Evolutionary conservation across 2,797 vertebrate genomes (phyloP), one percentile per base, ranked within the genome.

Genomic region (Sebastes nivosus): DNA sequence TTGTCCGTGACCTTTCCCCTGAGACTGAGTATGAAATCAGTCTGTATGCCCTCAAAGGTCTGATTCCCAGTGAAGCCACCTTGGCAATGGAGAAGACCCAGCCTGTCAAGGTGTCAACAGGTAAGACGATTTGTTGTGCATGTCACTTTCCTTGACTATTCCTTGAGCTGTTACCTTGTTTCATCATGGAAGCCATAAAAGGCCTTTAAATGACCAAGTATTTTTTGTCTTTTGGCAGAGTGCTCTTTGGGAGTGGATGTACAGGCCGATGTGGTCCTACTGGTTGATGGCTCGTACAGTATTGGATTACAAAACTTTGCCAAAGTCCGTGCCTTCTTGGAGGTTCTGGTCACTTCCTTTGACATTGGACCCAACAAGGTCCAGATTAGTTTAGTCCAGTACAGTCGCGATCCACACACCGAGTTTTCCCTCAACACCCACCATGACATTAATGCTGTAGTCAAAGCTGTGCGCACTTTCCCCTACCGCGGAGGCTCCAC

Each of bases 211-310:
- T 72, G 70, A 88, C 61, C 22, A 8, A 29, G 25, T 13, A 52
- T 81, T 38, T 92, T 11, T 88, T 90, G 80, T 91, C 76, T 87
- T 89, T 95, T 93, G 84, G 29, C 93, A 99, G 99, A 99, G 85
- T 99, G 99, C 87, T 98, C 98, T 30, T 94, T 97, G 87, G 98
- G 97, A 85, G 97, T 99, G 88, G 98, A 99, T 88, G 97, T 99
- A 84, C 98, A 99, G 94, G 99, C 99, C 5, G 99, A 99, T 79
- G 96, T 99, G 87, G 98, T 99, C 63, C 95, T 99, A 68, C 94
- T 99, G 93, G 98, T 99, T 60, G 99, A 99, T 61, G 99, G 99
- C 84, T 99, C 99, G 13, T 99, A 99, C 90, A 99, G 99, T 93
- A 99, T 99, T 79, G 98, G 99, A 89, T 96, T 99, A 84, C 96